A percentile compares a stretch with the other conserved stretches of the same genome.
Conservation (phyloP, 2,888 invertebrate genomes). For the Troglohyphantes excavatus region DNA sequence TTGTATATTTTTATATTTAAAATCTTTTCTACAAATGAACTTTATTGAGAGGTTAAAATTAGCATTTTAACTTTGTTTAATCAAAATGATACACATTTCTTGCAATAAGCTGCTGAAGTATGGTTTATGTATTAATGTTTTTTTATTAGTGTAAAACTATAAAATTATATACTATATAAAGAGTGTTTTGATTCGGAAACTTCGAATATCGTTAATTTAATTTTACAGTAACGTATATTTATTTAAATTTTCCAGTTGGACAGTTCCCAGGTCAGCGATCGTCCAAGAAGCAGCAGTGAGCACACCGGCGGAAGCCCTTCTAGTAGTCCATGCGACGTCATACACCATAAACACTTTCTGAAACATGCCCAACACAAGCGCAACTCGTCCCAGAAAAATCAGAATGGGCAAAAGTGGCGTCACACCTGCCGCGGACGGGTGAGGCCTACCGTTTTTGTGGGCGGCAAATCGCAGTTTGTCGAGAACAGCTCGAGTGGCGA, state of each 20-base stretch:
- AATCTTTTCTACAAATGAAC: too few species aligned
- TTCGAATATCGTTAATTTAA: too few species aligned
- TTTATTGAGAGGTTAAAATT: too few species aligned
- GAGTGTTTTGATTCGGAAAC: not conserved
- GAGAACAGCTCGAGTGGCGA: constrained; percentile 76
- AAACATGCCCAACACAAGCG: constrained; percentile 41
- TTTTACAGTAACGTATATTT: too few species aligned
- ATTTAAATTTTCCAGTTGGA: constrained; percentile 68
- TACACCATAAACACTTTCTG: constrained; percentile 55
- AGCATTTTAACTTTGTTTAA: too few species aligned
- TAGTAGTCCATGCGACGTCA: constrained; percentile 69
- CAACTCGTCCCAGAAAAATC: constrained; percentile 38
- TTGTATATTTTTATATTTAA: too few species aligned
- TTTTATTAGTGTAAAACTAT: not conserved
- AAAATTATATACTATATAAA: not conserved
- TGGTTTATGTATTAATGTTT: too few species aligned
- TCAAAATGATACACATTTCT: too few species aligned
- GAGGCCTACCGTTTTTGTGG: constrained; percentile 35
- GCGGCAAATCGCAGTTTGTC: constrained; percentile 36
- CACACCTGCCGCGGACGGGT: constrained; percentile 42
- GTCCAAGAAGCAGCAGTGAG: constrained; percentile 78
- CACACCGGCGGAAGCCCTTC: constrained; percentile 72
- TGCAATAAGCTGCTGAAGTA: too few species aligned
- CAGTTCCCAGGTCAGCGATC: constrained; percentile 79
- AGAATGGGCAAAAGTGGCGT: constrained; percentile 67